These are phyloP conservation scores for Mamestra brassicae DNA, from an alignment of 2,888 invertebrate genomes.

Conservation along the genomic window DNA sequence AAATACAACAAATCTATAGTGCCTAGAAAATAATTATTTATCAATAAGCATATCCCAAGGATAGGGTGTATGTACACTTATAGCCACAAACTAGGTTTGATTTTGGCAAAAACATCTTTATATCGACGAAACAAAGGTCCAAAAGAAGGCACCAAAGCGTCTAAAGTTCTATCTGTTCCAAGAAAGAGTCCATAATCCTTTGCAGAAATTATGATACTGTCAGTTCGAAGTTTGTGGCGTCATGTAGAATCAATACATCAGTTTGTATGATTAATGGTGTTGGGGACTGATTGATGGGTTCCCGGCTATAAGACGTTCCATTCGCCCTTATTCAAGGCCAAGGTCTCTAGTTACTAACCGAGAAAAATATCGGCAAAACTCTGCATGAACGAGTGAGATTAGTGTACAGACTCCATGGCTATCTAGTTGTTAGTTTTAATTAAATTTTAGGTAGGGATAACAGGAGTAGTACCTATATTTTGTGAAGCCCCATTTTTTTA, in stretches of 20 bases:
- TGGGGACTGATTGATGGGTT: slow-evolving; percentile 65
- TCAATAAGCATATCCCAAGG: background rate
- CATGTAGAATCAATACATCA: slow-evolving; percentile 76
- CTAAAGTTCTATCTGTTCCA: background rate
- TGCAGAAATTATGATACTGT: slow-evolving; percentile 32
- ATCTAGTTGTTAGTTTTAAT: too few relatives aligned
- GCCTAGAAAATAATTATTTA: background rate
- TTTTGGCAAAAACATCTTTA: slow-evolving; percentile 16
- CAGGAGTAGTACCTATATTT: too few relatives aligned
- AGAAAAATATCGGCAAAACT: slow-evolving; percentile 7
- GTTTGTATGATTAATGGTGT: slow-evolving; percentile 70
- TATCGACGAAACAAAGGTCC: background rate
- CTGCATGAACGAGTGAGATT: background rate
- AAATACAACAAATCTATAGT: background rate
- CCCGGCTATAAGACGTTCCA: slow-evolving; percentile 53
- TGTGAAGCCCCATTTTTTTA: too few relatives aligned
- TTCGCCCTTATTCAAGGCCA: slow-evolving; percentile 61
- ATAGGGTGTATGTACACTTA: background rate
- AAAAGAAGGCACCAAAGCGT: background rate
- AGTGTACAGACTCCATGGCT: background rate
- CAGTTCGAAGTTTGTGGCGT: slow-evolving; percentile 64
- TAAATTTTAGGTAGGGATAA: background rate
- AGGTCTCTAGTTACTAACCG: slow-evolving; percentile 39
- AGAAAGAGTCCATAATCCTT: slow-evolving; percentile 17
- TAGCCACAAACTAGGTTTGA: background rate